phyloP scores from a whole-genome alignment of 2,113 vertebrate species.

The Ranitomeya variabilis region DNA sequence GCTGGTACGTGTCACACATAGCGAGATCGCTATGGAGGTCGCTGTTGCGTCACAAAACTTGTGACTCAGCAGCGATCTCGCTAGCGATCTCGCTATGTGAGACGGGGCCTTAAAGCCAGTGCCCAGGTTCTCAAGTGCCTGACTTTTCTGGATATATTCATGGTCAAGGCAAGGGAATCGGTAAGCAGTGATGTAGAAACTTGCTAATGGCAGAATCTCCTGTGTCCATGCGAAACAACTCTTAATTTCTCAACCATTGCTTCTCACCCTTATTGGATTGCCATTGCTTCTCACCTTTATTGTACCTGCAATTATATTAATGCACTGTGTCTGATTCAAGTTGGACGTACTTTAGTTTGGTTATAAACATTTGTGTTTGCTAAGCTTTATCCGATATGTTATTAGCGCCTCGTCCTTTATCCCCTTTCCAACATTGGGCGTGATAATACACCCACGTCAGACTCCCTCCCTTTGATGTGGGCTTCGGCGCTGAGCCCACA shows the following conservation, averaged over 20 bases:
- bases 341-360: not conserved
- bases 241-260: not conserved
- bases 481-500: too few relatives aligned
- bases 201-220: conserved; percentile 28
- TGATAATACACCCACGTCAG: too few relatives aligned
- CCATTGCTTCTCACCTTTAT: conserved; percentile 27
- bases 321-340: conserved; percentile 19
- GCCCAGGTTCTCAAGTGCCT: not conserved
- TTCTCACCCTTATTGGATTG: conserved; percentile 30
- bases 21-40: too few relatives aligned
- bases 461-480: too few relatives aligned
- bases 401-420: not conserved
- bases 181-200: conserved; percentile 10
- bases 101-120: too few relatives aligned
- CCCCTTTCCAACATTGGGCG: too few relatives aligned
- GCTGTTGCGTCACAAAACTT: too few relatives aligned
- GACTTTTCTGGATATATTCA: not conserved
- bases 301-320: conserved; percentile 26
- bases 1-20: too few relatives aligned
- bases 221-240: not conserved
- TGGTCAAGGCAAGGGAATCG: conserved; percentile 3
- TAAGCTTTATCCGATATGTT: not conserved
- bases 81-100: too few relatives aligned
- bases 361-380: not conserved
- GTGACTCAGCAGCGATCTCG: too few relatives aligned